A percentile compares a stretch with the other conserved stretches of the same genome.
phyloP scores from a whole-genome alignment of 92 coral and sea anemone genomes.

The Epizoanthus rinbou region DNA sequence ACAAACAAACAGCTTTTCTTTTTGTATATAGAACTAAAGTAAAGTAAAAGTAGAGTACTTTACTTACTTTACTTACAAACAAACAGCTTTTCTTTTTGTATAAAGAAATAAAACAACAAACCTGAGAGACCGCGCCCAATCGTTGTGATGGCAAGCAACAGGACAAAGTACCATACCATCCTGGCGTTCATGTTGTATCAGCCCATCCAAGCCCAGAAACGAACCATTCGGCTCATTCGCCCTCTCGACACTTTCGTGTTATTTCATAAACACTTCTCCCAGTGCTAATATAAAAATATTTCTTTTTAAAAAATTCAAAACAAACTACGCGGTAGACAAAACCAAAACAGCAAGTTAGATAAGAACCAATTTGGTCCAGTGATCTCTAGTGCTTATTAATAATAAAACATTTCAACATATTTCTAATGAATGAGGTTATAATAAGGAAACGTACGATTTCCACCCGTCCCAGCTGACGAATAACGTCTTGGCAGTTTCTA shows the following conservation, averaged over 20 bases:
- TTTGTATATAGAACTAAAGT: too few species aligned
- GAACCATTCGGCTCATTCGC: not conserved
- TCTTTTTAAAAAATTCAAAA: not conserved
- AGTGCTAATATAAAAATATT: not conserved
- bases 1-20: too few species aligned
- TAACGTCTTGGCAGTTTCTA: too few species aligned
- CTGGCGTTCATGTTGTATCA: not conserved
- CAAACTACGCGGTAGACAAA: not conserved
- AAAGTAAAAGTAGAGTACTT: too few species aligned
- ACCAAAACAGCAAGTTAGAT: not conserved
- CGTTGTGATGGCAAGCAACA: conserved; percentile 6
- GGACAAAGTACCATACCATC: not conserved
- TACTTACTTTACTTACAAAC: too few species aligned
- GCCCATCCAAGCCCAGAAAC: not conserved
- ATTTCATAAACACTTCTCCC: not conserved
- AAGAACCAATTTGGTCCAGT: conserved; percentile 20
- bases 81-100: too few species aligned
- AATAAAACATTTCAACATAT: conserved; percentile 35
- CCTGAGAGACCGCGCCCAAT: conserved; percentile 23
- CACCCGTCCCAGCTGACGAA: too few species aligned
- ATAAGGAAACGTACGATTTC: not conserved
- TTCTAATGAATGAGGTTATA: conserved; percentile 32
- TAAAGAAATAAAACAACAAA: not conserved
- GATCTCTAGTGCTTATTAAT: conserved; percentile 11
- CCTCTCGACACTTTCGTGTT: not conserved